phyloP scores from a whole-genome alignment of 1,140 invertebrate genomes.

The Prorops nasuta region DNA sequence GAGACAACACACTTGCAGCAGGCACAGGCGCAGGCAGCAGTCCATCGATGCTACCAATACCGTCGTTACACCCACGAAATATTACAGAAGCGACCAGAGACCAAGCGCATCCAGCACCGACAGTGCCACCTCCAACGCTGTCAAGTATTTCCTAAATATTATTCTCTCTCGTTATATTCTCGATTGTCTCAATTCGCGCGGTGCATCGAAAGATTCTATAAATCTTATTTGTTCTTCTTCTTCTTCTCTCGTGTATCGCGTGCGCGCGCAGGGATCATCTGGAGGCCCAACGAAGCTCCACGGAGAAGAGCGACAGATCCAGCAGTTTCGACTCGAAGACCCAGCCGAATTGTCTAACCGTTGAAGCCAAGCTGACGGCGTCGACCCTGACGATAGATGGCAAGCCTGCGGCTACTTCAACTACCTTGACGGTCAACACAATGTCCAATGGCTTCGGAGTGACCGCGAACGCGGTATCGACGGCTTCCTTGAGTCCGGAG shows the following conservation, averaged over 20 bases:
- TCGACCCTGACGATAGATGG: slow-evolving; percentile 8
- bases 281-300: slow-evolving; percentile 33
- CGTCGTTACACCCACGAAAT: slow-evolving; percentile 43
- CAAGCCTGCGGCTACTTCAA: slow-evolving; percentile 6
- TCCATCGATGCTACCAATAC: slow-evolving; percentile 61
- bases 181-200: no score
- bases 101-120: slow-evolving; percentile 79
- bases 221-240: no score
- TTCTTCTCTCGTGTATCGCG: no score
- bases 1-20: slow-evolving; percentile 50
- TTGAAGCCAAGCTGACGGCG: slow-evolving; percentile 15
- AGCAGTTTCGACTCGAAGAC: slow-evolving; percentile 26
- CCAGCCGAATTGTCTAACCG: slow-evolving; percentile 1
- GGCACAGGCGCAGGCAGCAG: slow-evolving; percentile 57
- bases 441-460: no score
- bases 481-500: slow-evolving; percentile 39
- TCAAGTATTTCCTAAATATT: slow-evolving; percentile 45
- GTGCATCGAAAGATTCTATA: no score
- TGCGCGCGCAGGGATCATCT: slow-evolving; percentile 45
- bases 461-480: slow-evolving; percentile 54
- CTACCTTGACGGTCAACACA: slow-evolving; percentile 48
- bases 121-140: slow-evolving; percentile 53
- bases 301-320: slow-evolving; percentile 37
- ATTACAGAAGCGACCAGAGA: slow-evolving; percentile 65
- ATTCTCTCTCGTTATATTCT: no score